phyloP scores from a whole-genome alignment of 2,888 invertebrate genomes.

The Drosophila mulleri region DNA sequence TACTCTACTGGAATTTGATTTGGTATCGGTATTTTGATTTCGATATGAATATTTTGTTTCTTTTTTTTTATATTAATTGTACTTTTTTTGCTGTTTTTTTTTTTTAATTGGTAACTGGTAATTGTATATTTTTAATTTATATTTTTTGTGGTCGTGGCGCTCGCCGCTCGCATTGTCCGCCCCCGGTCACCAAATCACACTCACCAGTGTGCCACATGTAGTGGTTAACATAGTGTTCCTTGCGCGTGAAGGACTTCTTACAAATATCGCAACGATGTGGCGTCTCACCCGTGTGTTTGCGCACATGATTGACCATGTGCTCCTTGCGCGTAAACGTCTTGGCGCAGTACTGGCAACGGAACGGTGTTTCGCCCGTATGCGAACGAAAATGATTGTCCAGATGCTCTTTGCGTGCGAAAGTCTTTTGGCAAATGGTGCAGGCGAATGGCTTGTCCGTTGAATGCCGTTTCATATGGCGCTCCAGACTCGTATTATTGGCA shows the following conservation, averaged over 20 bases:
- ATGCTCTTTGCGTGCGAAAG: conserved; percentile 94
- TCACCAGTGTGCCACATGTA: conserved; percentile 89
- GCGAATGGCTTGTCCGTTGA: conserved; percentile 94
- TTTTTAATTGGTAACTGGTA: conserved; percentile 20
- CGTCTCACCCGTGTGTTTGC: conserved; percentile 93
- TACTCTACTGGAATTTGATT: conserved; percentile 58
- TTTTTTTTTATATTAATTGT: conserved; percentile 19
- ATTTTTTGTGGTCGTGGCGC: conserved; percentile 61
- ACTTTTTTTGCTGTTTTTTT: conserved; percentile 7
- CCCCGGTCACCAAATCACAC: conserved; percentile 79
- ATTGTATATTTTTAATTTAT: not conserved
- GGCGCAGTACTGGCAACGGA: conserved; percentile 93
- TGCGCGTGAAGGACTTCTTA: conserved; percentile 94
- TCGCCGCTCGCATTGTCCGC: conserved; percentile 82
- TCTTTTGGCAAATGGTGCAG: conserved; percentile 94
- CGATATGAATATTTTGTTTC: conserved; percentile 21
- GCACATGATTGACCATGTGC: conserved; percentile 94
- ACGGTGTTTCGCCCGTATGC: conserved; percentile 93
- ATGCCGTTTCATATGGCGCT: conserved; percentile 92
- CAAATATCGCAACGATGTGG: conserved; percentile 94
- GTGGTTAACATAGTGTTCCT: conserved; percentile 94
- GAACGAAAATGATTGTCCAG: conserved; percentile 94
- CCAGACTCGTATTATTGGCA: conserved; percentile 89
- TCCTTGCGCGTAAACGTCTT: conserved; percentile 94
- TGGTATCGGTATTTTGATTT: conserved; percentile 41